Base-by-base conservation (phyloP, 1,140 invertebrate genomes). In the Formica exsecta region DNA sequence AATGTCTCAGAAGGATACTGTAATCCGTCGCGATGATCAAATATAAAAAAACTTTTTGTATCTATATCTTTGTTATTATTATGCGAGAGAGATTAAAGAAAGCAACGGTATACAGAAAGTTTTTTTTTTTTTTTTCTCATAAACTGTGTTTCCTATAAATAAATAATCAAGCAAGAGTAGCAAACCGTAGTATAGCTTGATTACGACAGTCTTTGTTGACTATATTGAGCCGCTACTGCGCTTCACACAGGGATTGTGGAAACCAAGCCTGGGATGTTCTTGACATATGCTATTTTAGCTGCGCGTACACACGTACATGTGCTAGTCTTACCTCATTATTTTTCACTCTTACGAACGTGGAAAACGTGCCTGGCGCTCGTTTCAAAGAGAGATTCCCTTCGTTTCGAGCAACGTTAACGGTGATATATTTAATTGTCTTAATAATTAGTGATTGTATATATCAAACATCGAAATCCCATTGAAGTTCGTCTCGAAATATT, bases 21-120 rank as follows among this genome's bases (percentile, higher is more conserved):
- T 36, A 54, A 57, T 61, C 68, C 74, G 65, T 88, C 65, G 68
- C 75, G 22, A 68, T 71, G 59, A 86, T 89, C 86, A 89, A 89
- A 74, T 59, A 41, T 38, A 66, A 61, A 51, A 44, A 83, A 51
- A 19, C 13, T 6, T 22, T n/a, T 41, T 38, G 19, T 41, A 9
- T 54, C 13, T 64, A 57, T 32, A 29, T 29, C 25, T 29, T 77
- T 68, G 32, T 66, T 65, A 65, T 79, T 65, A 65, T 79, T 36
- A 51, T 51, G 38, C 64, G 65, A 41, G 51, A 81, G 38, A 81
- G 32, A 32, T 7, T 19, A 44, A n/a, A 57, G 79, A 62, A 48
- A 74, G 38, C 19, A 74, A 62, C 29, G 22, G 22, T 54, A 62
- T 74, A 32, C 3, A 62, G 61, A 51, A 51, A 51, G 48, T 51